Evolutionary conservation across 2,888 invertebrate species (phyloP), one percentile per base, ranked within the genome.

Genomic region (Xestia rhomboidea): DNA sequence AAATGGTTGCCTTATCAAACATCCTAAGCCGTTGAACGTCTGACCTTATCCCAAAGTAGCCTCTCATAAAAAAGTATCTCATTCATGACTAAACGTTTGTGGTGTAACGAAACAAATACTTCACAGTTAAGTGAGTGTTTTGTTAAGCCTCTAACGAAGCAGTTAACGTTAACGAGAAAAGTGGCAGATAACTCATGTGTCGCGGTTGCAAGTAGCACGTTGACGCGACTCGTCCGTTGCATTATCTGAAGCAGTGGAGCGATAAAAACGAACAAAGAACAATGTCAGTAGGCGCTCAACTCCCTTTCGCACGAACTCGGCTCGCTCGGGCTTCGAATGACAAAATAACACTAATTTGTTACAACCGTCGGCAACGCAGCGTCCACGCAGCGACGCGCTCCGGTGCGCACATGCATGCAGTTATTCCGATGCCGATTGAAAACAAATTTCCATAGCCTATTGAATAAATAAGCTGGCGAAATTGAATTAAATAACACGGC

Each of bases 211-310:
- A 91, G 91, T 91, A 89, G 89, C 88, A 84, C 78, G 92, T 91
- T 89, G 92, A 91, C 88, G 90, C 88, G 89, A 87, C 88, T 91
- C 89, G 89, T 90, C 91, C 90, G 91, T 87, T 92, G 93, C 92
- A 95, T 95, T 96, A 96, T 95, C 95, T 95, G 92, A 94, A 94
- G 93, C 95, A 95, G 92, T 95, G 93, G 93, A 94, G 94, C 96
- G 95, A 96, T 96, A 96, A 95, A 95, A 95, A 94, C 93, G 95
- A 95, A 96, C 96, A 96, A 96, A 96, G 96, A 96, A 96, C 95
- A 95, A 96, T 95, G 95, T 95, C 94, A 93, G 93, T 93, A 92
- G 93, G 91, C 91, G 92, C 93, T 95, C 91, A 93, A 95, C 92
- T 95, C 95, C 95, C 94, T 95, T 95, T 96, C 95, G 95, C 95